These are phyloP conservation scores for Girardinichthys multiradiatus DNA, from an alignment of 2,113 vertebrate species.

Conservation along the genomic window DNA sequence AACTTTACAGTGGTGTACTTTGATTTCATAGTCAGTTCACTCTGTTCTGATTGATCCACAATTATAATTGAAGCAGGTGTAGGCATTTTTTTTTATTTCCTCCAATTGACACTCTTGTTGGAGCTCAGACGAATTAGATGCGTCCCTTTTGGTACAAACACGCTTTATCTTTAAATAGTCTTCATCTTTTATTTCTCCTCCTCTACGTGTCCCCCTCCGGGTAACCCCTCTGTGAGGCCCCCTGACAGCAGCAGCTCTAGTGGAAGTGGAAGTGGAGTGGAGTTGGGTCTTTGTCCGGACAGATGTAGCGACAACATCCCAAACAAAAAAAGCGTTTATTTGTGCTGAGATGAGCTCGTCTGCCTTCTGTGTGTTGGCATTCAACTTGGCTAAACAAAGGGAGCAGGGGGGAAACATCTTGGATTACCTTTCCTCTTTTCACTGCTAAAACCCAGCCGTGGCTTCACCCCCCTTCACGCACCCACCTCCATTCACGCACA, in stretches of 20 bases:
- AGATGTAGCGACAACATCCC: slow-evolving; percentile 88
- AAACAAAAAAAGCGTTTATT: slow-evolving; percentile 87
- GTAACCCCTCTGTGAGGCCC: too few relatives aligned
- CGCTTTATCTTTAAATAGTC: slow-evolving; percentile 62
- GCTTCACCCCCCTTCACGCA: background rate
- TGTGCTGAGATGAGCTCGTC: slow-evolving; percentile 85
- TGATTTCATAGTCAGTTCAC: slow-evolving; percentile 9
- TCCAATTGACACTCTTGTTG: slow-evolving; percentile 46
- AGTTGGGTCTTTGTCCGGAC: slow-evolving; percentile 86
- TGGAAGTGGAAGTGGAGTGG: slow-evolving; percentile 86
- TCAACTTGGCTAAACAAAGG: slow-evolving; percentile 79
- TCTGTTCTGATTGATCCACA: slow-evolving; percentile 20
- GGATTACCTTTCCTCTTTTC: slow-evolving; percentile 78
- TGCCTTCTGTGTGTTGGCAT: slow-evolving; percentile 81
- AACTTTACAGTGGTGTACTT: background rate
- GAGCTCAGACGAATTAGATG: slow-evolving; percentile 40
- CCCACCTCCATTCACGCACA: slow-evolving; percentile 13
- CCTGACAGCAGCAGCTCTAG: slow-evolving; percentile 78
- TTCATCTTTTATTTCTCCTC: slow-evolving; percentile 57
- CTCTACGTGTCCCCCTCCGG: background rate
- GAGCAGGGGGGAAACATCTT: slow-evolving; percentile 58
- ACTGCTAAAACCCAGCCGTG: slow-evolving; percentile 53
- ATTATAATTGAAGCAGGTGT: slow-evolving; percentile 40
- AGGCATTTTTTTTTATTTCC: slow-evolving; percentile 36
- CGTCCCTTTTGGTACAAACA: slow-evolving; percentile 29